phyloP scores from a whole-genome alignment of 2,888 invertebrate species.

The Abscondita cerata region DNA sequence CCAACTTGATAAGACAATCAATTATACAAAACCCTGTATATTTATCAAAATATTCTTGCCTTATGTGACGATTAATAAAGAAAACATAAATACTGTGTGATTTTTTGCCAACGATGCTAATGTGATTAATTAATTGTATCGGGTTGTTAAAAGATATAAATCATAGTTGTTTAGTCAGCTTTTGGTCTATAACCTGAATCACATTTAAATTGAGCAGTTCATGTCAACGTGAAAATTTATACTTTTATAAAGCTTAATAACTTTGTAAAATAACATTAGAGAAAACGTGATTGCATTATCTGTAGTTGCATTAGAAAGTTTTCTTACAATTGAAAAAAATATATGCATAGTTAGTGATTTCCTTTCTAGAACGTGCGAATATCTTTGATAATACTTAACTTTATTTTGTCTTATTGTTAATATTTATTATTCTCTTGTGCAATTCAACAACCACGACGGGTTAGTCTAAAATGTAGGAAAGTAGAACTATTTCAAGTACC shows the following conservation, averaged over 20 bases:
- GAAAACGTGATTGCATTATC: slow-evolving; percentile 1
- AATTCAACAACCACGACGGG: slow-evolving; percentile 7
- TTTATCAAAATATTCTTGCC: too few species aligned
- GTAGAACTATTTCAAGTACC: background rate
- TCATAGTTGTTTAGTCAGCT: too few species aligned
- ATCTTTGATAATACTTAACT: slow-evolving; percentile 3
- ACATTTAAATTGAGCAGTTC: too few species aligned
- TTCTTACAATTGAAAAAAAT: background rate
- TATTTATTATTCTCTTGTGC: slow-evolving; percentile 6
- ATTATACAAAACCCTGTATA: too few species aligned
- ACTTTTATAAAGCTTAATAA: background rate
- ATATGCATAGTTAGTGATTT: slow-evolving; percentile 5
- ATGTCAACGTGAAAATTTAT: too few species aligned
- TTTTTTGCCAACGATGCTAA: too few species aligned
- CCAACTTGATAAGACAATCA: too few species aligned
- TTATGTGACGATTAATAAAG: too few species aligned
- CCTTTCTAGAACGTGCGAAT: slow-evolving; percentile 11
- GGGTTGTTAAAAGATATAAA: too few species aligned
- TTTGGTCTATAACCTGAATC: too few species aligned
- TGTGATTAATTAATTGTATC: too few species aligned
- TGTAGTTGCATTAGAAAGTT: background rate
- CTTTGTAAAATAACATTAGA: background rate
- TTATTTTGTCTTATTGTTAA: slow-evolving; percentile 7
- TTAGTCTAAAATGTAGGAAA: slow-evolving; percentile 9
- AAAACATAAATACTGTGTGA: too few species aligned